Percentiles rank a stretch among this genome's conserved stretches.
phyloP scores from a whole-genome alignment of 2,797 vertebrate species.

The Nyctibius grandis region DNA sequence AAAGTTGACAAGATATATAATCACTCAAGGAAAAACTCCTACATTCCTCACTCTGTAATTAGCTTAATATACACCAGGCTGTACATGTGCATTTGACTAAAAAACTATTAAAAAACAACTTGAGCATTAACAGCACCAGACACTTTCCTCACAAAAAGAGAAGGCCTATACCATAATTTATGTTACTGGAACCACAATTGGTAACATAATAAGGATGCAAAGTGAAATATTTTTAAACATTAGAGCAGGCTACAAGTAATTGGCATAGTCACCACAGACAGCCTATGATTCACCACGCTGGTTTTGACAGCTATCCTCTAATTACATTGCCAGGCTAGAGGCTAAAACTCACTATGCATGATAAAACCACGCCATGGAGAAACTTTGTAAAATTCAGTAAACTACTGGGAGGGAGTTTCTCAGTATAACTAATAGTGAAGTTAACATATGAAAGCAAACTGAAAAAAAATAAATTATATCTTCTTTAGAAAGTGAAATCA shows the following conservation, averaged over 20 bases:
- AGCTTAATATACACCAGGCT: not conserved
- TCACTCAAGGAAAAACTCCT: not conserved
- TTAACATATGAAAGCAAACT: not conserved
- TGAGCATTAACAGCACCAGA: not conserved
- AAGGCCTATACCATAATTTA: not conserved
- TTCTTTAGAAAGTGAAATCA: not conserved
- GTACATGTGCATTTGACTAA: not conserved
- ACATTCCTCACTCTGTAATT: not conserved
- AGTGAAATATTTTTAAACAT: not conserved
- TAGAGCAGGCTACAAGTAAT: not conserved
- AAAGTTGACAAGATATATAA: not conserved
- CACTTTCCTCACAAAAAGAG: not conserved
- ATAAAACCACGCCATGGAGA: conserved; percentile 35
- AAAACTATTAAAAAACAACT: not conserved
- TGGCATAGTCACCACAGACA: conserved; percentile 31
- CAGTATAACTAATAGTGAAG: not conserved
- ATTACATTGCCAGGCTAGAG: conserved; percentile 63
- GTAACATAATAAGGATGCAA: not conserved
- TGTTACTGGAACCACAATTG: not conserved
- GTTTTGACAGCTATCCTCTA: conserved; percentile 56
- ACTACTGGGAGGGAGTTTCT: not conserved
- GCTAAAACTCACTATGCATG: not conserved
- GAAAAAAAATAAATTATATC: not conserved
- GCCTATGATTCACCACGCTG: conserved; percentile 46
- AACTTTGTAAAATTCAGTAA: not conserved